These are phyloP conservation scores for Vanacampus margaritifer DNA, from an alignment of 2,113 vertebrate species.

Conservation along the genomic window DNA sequence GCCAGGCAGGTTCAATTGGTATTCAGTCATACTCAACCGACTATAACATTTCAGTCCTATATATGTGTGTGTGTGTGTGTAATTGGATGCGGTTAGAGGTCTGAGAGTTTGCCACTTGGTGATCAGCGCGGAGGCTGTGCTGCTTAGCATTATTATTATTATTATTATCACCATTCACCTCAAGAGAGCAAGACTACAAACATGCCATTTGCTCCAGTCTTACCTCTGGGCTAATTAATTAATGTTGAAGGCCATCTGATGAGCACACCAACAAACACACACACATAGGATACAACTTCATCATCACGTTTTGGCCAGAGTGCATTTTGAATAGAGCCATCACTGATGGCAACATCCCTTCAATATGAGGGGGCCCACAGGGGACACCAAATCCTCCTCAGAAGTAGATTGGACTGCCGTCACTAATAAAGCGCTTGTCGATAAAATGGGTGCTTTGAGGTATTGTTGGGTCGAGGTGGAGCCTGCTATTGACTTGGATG, in stretches of 20 bases:
- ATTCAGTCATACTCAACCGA: slow-evolving; percentile 17
- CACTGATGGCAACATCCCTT: slow-evolving; percentile 31
- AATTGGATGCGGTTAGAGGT: slow-evolving; percentile 44
- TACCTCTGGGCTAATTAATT: slow-evolving; percentile 53
- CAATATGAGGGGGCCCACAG: slow-evolving; percentile 46
- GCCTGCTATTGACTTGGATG: slow-evolving; percentile 31
- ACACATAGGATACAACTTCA: slow-evolving; percentile 19
- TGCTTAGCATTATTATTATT: slow-evolving; percentile 44
- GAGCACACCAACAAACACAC: slow-evolving; percentile 23
- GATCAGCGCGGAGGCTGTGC: slow-evolving; percentile 33
- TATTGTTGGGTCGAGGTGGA: slow-evolving; percentile 26
- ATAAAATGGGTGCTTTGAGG: slow-evolving; percentile 38
- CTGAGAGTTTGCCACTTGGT: slow-evolving; percentile 41
- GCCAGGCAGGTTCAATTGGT: slow-evolving; percentile 23
- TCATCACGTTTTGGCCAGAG: slow-evolving; percentile 24
- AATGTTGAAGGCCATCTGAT: slow-evolving; percentile 17
- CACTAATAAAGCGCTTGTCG: slow-evolving; percentile 49
- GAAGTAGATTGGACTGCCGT: slow-evolving; percentile 47
- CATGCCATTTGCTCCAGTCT: slow-evolving; percentile 24
- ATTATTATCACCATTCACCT: slow-evolving; percentile 42
- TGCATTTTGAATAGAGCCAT: slow-evolving; percentile 51
- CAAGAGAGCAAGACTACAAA: slow-evolving; percentile 22
- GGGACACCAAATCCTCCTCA: slow-evolving; percentile 37
- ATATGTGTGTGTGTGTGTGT: slow-evolving; percentile 11
- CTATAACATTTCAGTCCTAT: slow-evolving; percentile 1